Conservation (phyloP, 2,888 invertebrate species). For the Callinectes sapidus region DNA sequence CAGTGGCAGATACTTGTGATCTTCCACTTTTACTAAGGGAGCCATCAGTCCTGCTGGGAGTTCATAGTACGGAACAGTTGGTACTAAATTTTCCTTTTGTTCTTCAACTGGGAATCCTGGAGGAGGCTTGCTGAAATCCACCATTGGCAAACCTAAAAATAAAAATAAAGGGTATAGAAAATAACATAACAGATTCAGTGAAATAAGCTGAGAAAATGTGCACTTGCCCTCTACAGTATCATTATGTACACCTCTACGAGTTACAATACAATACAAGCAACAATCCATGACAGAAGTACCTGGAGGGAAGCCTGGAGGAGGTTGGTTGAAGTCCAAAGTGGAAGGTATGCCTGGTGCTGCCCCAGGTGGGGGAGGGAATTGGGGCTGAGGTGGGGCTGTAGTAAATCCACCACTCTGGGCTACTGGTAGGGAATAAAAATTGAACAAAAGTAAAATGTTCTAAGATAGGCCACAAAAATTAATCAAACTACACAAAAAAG, state of each 20-base stretch:
- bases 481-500: not conserved
- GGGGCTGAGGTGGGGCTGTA: slow-evolving; percentile 60
- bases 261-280: not conserved
- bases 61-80: slow-evolving; percentile 96
- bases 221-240: not conserved
- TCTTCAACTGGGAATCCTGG: slow-evolving; percentile 81
- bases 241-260: not conserved
- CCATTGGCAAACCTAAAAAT: slow-evolving; percentile 76
- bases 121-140: slow-evolving; percentile 91
- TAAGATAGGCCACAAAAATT: not conserved
- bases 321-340: slow-evolving; percentile 74
- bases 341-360: slow-evolving; percentile 68
- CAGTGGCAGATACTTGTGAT: slow-evolving; percentile 90
- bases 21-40: slow-evolving; percentile 95
- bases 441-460: not conserved
- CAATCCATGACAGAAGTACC: slow-evolving; percentile 23
- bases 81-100: slow-evolving; percentile 82
- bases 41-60: slow-evolving; percentile 98
- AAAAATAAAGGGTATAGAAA: slow-evolving; percentile 27
- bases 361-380: slow-evolving; percentile 73
- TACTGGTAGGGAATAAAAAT: slow-evolving; percentile 32
- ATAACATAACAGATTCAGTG: not conserved
- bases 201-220: not conserved
- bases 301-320: slow-evolving; percentile 75
- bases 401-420: slow-evolving; percentile 52